Base-by-base conservation (phyloP, 2,113 vertebrate species). In the Lucifuga dentata region DNA sequence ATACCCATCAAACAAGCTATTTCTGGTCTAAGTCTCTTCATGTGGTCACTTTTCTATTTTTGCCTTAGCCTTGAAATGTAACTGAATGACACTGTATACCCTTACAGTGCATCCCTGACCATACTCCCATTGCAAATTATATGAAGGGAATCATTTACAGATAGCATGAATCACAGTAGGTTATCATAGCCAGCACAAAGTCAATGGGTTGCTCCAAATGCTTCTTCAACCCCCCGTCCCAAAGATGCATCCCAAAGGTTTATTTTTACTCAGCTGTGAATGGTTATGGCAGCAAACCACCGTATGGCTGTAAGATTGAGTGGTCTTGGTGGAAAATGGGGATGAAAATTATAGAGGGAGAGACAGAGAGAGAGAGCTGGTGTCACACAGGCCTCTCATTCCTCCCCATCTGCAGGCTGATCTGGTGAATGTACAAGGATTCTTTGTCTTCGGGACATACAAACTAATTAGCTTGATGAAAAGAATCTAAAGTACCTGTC, bases 211-310 rank as follows among this genome's bases (percentile, higher is more conserved):
- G 33, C 38, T 38, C 49, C 51, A 73, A 68, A 35, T 45, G 84
- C 17, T 66, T 73, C 78, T 76, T 78, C 64, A 59, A 86, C 74
- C 82, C 86, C 88, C 85, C 57, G 72, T 80, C 84, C 68, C 78
- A 53, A 88, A 73, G 87, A 91, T 84, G 84, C 77, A 40, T 85
- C 86, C 83, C 71, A 35, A 59, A 71, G 74, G 88, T 85, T 90
- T 91, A 89, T 92, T 92, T 91, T 90, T 86, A 81, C 86, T 89
- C 85, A 80, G 84, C 87, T 89, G 82, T 80, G 86, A 90, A 89
- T 80, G 78, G 86, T 90, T 91, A 90, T 82, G 83, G 89, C 85
- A 89, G 78, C 60, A 86, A 88, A 90, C 88, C 87, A 8, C 85
- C 88, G 80, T 85, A 90, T 81, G 90, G 89, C 83, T 82, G 73